Base-by-base conservation (phyloP, 2,888 invertebrate genomes). In the Apamea monoglypha region DNA sequence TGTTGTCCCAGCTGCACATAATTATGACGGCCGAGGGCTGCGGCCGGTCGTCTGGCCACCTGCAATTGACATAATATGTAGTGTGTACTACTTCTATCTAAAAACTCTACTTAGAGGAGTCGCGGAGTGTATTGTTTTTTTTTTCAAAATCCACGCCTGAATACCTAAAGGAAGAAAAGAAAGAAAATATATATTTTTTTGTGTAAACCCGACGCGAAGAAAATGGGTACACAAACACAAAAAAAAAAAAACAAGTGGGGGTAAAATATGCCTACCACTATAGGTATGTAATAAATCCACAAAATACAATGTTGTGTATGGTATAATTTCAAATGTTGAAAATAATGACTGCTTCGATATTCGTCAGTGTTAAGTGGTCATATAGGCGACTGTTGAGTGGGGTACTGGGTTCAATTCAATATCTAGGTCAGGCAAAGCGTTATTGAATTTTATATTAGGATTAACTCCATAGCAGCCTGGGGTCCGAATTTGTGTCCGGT, bases 1-100 rank as follows among this genome's bases (percentile, higher is more conserved):
- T 74, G n/a, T 44, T 67, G 40, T 56, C 36, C 16, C 78, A 79
- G 44, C 36, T 47, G 64, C 50, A 44, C 0, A 4, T 56, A 56
- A 25, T 10, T 56, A n/a, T 56, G 12, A 44, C n/a, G 40, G 25
- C n/a, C n/a, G 53, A 76, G 32, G 10, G 44, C 56, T 32, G 25
- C 10, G 16, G 21, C 29, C 21, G 44, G 21, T 29, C 14, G 29
- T 18, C 18, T 44, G 25, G 64, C 36, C 61, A 53, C 6, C n/a
- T 5, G 61, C 40, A 16, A 53, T 32, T 61, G 18, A 10, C 4
- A 6, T 10, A 21, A 6, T 10, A 21, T 0, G 25, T 36, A 64
- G 32, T n/a, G n/a, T n/a, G 1, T 21, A 32, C 64, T 59, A 40
- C 7, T n/a, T 32, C 47, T 25, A 59, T 47, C 36, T 2, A 32